Percentiles rank a stretch among this genome's conserved stretches.
phyloP scores from a whole-genome alignment of 2,797 vertebrate genomes.

The Remorina albescens region DNA sequence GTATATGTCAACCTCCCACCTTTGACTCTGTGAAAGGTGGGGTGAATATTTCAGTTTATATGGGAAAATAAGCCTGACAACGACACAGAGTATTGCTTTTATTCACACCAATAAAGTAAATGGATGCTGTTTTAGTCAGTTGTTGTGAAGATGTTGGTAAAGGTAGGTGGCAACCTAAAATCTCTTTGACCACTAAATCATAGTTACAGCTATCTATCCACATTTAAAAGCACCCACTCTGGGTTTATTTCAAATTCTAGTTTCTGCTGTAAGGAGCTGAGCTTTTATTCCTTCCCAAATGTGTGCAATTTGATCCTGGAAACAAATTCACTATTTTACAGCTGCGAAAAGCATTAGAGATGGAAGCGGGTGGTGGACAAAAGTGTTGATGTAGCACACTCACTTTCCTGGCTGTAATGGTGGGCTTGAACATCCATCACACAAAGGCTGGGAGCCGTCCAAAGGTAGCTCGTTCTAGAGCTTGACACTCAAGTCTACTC shows the following conservation, averaged over 20 bases:
- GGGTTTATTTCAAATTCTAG: constrained; percentile 44
- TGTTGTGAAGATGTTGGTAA: constrained; percentile 21
- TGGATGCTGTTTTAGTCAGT: background rate
- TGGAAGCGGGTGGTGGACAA: constrained; percentile 8
- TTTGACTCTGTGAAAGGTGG: constrained; percentile 7
- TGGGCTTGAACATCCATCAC: constrained; percentile 70
- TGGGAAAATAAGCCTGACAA: constrained; percentile 1
- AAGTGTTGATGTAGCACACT: constrained; percentile 63
- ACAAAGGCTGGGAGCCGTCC: constrained; percentile 64
- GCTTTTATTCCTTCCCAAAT: constrained; percentile 44
- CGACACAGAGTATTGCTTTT: background rate
- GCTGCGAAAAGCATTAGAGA: constrained; percentile 80
- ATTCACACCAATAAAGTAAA: background rate
- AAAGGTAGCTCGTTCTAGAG: constrained; percentile 51
- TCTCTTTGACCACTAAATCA: constrained; percentile 29
- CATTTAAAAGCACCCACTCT: constrained; percentile 29
- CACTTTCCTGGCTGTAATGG: constrained; percentile 65
- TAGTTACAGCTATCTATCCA: constrained; percentile 31
- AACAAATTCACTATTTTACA: constrained; percentile 58
- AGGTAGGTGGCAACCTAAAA: constrained; percentile 26
- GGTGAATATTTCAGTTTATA: background rate
- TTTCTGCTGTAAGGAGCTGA: constrained; percentile 35
- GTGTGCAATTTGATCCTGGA: constrained; percentile 67
- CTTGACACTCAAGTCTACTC: constrained; percentile 59
- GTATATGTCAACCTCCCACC: no score